Evolutionary conservation across 2,888 invertebrate species (phyloP).

Genomic region (Eilema griseolum): DNA sequence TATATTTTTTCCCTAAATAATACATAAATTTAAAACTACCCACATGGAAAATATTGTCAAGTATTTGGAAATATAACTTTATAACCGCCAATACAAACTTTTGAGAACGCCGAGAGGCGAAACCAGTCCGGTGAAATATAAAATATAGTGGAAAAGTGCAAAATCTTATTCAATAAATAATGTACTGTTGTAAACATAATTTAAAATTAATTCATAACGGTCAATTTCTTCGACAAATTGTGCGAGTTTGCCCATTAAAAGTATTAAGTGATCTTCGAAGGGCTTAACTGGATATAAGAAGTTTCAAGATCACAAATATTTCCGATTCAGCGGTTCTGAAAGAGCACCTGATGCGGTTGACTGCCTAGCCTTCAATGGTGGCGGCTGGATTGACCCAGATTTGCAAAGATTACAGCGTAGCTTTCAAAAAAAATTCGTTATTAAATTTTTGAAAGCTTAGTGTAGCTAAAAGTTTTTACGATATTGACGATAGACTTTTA

Average conservation of each 20-base stretch:
- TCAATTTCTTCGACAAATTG: background rate
- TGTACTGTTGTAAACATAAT: background rate
- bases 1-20: too few species aligned
- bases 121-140: too few species aligned
- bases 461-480: background rate
- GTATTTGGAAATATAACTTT: too few species aligned
- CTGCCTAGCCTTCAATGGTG: constrained; percentile 1
- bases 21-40: too few species aligned
- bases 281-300: constrained; percentile 1
- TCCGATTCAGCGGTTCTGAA: constrained; percentile 10
- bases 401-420: background rate
- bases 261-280: background rate
- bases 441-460: background rate
- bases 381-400: constrained; percentile 11
- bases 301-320: constrained; percentile 4
- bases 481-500: too few species aligned
- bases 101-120: too few species aligned
- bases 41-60: too few species aligned
- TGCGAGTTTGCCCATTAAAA: background rate
- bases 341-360: constrained; percentile 7
- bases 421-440: background rate
- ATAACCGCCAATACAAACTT: too few species aligned
- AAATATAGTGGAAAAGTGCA: too few species aligned
- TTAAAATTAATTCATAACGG: background rate
- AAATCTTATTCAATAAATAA: background rate